A percentile compares a stretch with the other conserved stretches of the same genome.
Evolutionary conservation across 2,888 invertebrate species (phyloP).

Genomic region (Mythimna impura): DNA sequence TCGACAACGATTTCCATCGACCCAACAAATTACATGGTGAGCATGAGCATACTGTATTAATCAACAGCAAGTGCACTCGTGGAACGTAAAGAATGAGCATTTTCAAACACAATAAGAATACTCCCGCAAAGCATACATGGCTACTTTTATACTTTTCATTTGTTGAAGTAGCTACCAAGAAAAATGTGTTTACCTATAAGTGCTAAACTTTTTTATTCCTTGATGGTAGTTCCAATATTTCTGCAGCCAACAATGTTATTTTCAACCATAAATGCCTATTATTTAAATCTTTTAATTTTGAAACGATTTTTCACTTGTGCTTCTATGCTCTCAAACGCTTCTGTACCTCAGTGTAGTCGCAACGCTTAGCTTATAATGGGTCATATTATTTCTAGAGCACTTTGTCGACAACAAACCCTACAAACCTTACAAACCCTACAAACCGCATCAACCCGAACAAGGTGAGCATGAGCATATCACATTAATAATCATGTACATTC

Average conservation of each 20-base stretch:
- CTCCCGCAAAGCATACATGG: no score
- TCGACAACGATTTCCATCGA: slow-evolving; percentile 5
- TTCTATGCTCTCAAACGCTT: not conserved
- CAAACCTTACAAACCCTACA: slow-evolving; percentile 29
- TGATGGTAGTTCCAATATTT: no score
- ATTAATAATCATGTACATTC: not conserved
- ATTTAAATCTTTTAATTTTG: no score
- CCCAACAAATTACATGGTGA: slow-evolving; percentile 30
- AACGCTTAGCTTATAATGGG: slow-evolving; percentile 12
- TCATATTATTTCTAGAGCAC: slow-evolving; percentile 28
- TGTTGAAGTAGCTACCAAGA: no score
- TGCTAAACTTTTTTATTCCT: no score
- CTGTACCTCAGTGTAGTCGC: not conserved
- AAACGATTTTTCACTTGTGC: not conserved
- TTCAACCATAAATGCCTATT: no score
- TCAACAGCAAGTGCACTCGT: not conserved
- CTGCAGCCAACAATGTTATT: no score
- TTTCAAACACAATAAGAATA: no score
- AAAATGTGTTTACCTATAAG: no score
- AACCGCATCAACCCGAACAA: not conserved
- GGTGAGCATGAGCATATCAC: slow-evolving; percentile 18
- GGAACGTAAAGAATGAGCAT: no score
- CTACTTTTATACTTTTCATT: no score
- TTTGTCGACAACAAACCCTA: slow-evolving; percentile 32
- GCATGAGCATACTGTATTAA: not conserved